Base-by-base conservation (phyloP, 2,888 invertebrate genomes). In the Vesta saturnalis region DNA sequence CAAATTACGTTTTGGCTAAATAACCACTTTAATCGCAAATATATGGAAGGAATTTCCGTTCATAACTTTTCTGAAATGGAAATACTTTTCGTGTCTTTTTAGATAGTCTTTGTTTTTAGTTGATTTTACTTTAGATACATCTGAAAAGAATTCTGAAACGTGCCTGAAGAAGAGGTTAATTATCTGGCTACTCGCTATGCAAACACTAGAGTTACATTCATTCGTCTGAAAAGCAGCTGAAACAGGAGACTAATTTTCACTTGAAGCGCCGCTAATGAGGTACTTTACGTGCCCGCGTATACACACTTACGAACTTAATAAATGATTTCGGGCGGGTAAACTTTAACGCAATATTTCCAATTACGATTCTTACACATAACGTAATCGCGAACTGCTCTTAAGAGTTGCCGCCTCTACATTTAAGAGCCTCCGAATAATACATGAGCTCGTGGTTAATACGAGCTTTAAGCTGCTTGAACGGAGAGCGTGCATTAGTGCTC, bases 361-460 rank as follows among this genome's bases (percentile, higher is more conserved):
- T 81, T 81, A 79, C 76, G 77, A 77, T 77, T 78, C 78, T 79
- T 80, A 80, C 77, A 73, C 71, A 72, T 64, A 70, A 35, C 30
- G 72, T 79, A 80, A 81, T 80, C 80, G 76, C 78, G 79, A 80
- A 80, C 79, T 80, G 79, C 80, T 80, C 77, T 80, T 79, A 79
- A 79, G 79, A 78, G 77, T 78, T 76, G 73, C 78, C 79, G 77
- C 77, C 79, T 79, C 76, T 78, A 73, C 78, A 77, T 79, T 81
- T 80, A 81, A 80, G 79, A 80, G 79, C 79, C 77, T 73, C 70
- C 77, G 81, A 83, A 83, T 83, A 82, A 82, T 83, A 81, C 80
- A 83, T 83, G 81, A 82, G 79, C 78, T 77, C 75, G 68, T 70
- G 80, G 79, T 81, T 81, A 80, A 82, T 82, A 80, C 79, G 76